phyloP scores from a whole-genome alignment of 2,888 invertebrate genomes.

The Cyaniris semiargus region DNA sequence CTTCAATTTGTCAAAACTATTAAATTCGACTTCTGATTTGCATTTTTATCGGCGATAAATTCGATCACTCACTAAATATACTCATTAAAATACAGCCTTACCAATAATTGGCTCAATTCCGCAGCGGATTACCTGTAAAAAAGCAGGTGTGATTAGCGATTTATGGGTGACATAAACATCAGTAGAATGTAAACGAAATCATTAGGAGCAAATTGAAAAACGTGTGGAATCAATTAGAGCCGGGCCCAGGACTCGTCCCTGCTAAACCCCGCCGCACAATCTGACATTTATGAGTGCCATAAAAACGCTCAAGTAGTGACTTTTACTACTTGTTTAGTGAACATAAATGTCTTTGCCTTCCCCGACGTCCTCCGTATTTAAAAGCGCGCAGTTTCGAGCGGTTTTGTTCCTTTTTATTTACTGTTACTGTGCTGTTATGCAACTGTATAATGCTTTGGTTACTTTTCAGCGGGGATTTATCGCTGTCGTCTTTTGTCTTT shows the following conservation, averaged over 20 bases:
- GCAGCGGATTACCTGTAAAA: constrained; percentile 58
- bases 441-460: constrained; percentile 78
- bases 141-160: constrained; percentile 54
- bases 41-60: constrained; percentile 23
- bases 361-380: constrained; percentile 79
- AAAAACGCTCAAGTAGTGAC: constrained; percentile 82
- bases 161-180: constrained; percentile 51
- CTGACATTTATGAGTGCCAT: constrained; percentile 82
- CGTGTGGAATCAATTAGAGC: constrained; percentile 67
- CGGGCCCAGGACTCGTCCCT: constrained; percentile 47
- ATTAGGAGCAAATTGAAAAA: constrained; percentile 53
- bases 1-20: constrained; percentile 36
- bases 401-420: constrained; percentile 78
- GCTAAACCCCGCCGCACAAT: constrained; percentile 77
- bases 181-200: constrained; percentile 49
- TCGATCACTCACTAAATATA: constrained; percentile 23
- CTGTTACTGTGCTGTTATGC: constrained; percentile 76
- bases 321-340: constrained; percentile 82
- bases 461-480: constrained; percentile 77
- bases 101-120: constrained; percentile 44
- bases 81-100: constrained; percentile 30
- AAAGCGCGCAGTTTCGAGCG: constrained; percentile 78
- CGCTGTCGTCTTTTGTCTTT: constrained; percentile 73
- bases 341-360: constrained; percentile 82
- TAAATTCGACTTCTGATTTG: constrained; percentile 10